phyloP scores from a whole-genome alignment of 2,888 invertebrate species.

The Xiphydria camelus region DNA sequence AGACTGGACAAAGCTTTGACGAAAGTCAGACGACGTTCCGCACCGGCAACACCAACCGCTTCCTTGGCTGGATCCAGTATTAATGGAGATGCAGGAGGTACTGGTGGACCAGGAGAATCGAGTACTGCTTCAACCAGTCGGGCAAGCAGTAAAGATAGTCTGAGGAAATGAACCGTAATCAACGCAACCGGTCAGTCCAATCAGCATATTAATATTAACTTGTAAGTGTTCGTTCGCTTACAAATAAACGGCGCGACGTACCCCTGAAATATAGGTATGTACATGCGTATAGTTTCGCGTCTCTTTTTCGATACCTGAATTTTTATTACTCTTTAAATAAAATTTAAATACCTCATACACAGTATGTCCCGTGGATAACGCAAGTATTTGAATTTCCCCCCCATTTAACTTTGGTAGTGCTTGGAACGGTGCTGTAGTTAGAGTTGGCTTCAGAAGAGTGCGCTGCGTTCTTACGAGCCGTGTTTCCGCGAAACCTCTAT shows the following conservation, averaged over 20 bases:
- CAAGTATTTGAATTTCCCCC: too few species aligned
- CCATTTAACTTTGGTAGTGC: too few species aligned
- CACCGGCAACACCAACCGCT: constrained; percentile 52
- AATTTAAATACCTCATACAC: too few species aligned
- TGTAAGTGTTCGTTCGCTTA: constrained; percentile 37
- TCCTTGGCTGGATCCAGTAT: constrained; percentile 51
- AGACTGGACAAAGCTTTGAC: constrained; percentile 66
- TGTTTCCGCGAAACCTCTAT: too few species aligned
- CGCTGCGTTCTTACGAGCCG: too few species aligned
- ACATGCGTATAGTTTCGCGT: too few species aligned
- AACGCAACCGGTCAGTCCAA: constrained; percentile 55
- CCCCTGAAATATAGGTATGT: constrained; percentile 2
- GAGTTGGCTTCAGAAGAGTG: too few species aligned
- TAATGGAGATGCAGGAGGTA: constrained; percentile 49
- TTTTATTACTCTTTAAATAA: not conserved
- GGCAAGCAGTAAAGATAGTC: constrained; percentile 53
- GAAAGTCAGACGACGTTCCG: constrained; percentile 52
- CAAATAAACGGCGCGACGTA: constrained; percentile 15
- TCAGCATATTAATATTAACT: constrained; percentile 51
- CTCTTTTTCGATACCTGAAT: too few species aligned
- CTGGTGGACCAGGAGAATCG: constrained; percentile 51
- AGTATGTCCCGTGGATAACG: too few species aligned
- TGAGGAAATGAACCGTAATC: constrained; percentile 56
- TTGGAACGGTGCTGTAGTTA: too few species aligned
- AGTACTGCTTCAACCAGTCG: constrained; percentile 53